phyloP scores from a whole-genome alignment of 2,888 invertebrate genomes.

The Ligdia adustata region DNA sequence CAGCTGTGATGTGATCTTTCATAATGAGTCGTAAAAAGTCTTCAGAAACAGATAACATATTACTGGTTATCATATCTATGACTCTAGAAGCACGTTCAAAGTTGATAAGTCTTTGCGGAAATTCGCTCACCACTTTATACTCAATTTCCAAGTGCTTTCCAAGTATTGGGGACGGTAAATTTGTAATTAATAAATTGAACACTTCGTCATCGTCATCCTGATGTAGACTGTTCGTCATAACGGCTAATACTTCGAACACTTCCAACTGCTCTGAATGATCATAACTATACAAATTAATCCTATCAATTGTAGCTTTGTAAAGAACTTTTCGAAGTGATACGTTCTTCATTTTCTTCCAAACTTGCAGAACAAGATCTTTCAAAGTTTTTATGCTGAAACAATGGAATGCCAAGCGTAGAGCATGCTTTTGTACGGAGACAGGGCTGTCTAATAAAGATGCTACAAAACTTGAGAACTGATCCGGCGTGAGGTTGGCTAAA shows the following conservation, averaged over 20 bases:
- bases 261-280: constrained; percentile 28
- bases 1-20: constrained; percentile 2
- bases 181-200: constrained; percentile 38
- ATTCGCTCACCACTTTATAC: constrained; percentile 18
- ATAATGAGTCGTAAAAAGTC: neutral
- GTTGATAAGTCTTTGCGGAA: constrained; percentile 21
- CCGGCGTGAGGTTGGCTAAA: constrained; percentile 47
- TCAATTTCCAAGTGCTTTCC: constrained; percentile 1
- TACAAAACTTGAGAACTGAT: constrained; percentile 47
- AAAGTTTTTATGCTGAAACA: constrained; percentile 49
- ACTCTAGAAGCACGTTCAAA: neutral
- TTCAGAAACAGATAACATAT: neutral
- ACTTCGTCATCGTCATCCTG: constrained; percentile 55
- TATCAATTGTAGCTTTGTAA: constrained; percentile 47
- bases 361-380: constrained; percentile 38
- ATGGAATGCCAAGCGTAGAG: constrained; percentile 56
- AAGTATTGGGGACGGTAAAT: neutral
- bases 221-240: constrained; percentile 46
- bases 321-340: constrained; percentile 51
- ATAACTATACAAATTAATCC: constrained; percentile 36
- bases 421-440: constrained; percentile 60
- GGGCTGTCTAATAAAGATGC: constrained; percentile 49
- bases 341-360: constrained; percentile 57
- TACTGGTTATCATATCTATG: neutral
- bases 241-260: constrained; percentile 50